Conservation (phyloP, 1,140 invertebrate genomes). For the Cyrtorhinus lividipennis region DNA sequence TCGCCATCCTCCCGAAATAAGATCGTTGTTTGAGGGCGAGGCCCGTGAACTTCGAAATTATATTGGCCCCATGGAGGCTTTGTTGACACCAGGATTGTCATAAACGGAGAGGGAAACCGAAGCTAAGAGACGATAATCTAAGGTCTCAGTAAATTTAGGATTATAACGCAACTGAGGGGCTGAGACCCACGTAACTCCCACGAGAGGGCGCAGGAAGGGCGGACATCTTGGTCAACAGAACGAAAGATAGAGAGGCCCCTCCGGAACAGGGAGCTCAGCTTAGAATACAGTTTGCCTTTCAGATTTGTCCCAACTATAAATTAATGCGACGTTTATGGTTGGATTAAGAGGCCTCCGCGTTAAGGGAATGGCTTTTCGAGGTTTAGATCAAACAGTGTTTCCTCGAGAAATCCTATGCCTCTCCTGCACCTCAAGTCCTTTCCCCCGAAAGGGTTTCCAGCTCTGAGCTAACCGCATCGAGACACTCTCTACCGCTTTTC, state of each 20-base stretch:
- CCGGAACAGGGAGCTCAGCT: neutral
- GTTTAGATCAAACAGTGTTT: conserved; percentile 11
- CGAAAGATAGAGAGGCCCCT: neutral
- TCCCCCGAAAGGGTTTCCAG: neutral
- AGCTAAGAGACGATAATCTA: neutral
- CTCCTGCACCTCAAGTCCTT: neutral
- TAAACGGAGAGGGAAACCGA: neutral
- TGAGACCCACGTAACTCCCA: neutral
- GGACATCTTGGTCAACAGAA: neutral
- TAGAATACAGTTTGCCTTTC: conserved; percentile 13
- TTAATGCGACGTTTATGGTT: conserved; percentile 18
- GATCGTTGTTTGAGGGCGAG: no score
- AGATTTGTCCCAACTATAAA: conserved; percentile 21
- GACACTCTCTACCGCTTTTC: neutral
- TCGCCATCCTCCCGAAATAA: no score
- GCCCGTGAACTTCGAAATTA: no score
- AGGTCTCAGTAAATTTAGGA: neutral
- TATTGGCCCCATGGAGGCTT: neutral
- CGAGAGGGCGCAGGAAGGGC: neutral
- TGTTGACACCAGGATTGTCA: neutral
- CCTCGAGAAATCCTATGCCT: neutral
- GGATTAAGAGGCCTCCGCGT: neutral
- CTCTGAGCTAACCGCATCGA: conserved; percentile 9
- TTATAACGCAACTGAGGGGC: neutral
- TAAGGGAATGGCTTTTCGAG: conserved; percentile 2